Evolutionary conservation across 2,888 invertebrate genomes (phyloP).

Genomic region (Octonoba sinensis): DNA sequence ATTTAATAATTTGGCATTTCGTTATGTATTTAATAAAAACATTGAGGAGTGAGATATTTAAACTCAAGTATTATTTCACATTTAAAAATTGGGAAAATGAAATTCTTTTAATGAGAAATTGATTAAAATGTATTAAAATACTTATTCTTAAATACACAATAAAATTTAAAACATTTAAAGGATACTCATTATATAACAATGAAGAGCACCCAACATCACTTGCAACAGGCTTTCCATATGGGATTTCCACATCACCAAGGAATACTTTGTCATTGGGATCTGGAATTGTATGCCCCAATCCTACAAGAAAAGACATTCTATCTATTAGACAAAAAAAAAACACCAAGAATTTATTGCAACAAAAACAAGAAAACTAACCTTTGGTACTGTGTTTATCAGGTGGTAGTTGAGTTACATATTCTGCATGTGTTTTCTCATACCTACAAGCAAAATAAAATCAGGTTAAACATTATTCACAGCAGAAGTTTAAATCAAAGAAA

Average conservation of each 20-base stretch:
- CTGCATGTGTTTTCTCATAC: conserved; percentile 81
- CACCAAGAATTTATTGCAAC: background rate
- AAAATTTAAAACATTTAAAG: conserved; percentile 73
- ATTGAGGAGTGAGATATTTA: too few relatives aligned
- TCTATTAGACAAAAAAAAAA: background rate
- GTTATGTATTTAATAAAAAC: too few relatives aligned
- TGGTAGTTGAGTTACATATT: conserved; percentile 84
- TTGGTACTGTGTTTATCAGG: conserved; percentile 88
- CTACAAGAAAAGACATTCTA: conserved; percentile 67
- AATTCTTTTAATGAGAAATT: too few relatives aligned
- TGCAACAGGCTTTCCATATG: conserved; percentile 78
- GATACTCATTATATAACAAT: conserved; percentile 94
- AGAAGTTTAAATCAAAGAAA: conserved; percentile 10
- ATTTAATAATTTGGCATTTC: too few relatives aligned
- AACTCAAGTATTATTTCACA: too few relatives aligned
- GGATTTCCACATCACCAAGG: conserved; percentile 82
- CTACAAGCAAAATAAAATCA: conserved; percentile 72
- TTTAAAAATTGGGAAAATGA: too few relatives aligned
- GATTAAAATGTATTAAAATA: too few relatives aligned
- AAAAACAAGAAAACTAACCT: conserved; percentile 74
- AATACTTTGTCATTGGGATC: conserved; percentile 77
- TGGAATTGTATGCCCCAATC: conserved; percentile 85
- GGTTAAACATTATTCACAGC: background rate
- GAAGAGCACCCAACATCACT: conserved; percentile 70
- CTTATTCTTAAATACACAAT: background rate